phyloP scores from a whole-genome alignment of 2,888 invertebrate species.

The Lasioglossum marginatum region DNA sequence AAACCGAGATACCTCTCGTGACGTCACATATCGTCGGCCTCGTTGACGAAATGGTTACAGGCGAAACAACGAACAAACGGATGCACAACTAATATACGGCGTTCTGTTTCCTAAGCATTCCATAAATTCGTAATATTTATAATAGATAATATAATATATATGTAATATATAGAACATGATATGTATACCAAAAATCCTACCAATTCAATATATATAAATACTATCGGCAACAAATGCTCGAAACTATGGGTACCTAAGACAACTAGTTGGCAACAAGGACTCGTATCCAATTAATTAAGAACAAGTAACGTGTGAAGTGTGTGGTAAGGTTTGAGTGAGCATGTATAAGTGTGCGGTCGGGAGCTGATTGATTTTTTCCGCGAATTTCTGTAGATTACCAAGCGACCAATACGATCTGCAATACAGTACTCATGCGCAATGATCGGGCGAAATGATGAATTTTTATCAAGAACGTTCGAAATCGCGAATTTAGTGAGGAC shows the following conservation, averaged over 20 bases:
- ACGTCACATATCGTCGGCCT: conserved; percentile 21
- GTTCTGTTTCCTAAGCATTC: conserved; percentile 80
- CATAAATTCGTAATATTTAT: conserved; percentile 70
- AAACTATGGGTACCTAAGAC: conserved; percentile 70
- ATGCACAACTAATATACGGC: conserved; percentile 80
- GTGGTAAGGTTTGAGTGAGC: conserved; percentile 21
- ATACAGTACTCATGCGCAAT: conserved; percentile 5
- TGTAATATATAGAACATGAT: conserved; percentile 58
- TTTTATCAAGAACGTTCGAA: background rate
- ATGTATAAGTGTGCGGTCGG: background rate
- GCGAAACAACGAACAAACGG: conserved; percentile 74
- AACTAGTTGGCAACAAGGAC: conserved; percentile 71
- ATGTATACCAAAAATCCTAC: conserved; percentile 67
- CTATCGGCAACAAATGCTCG: conserved; percentile 74
- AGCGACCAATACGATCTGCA: conserved; percentile 8
- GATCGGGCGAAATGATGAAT: conserved; percentile 14
- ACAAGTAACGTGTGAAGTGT: conserved; percentile 54
- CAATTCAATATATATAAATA: conserved; percentile 71
- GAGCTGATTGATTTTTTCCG: background rate
- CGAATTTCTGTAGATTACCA: conserved; percentile 29
- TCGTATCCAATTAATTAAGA: conserved; percentile 68
- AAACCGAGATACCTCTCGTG: conserved; percentile 1
- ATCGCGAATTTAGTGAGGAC: background rate
- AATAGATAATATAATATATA: conserved; percentile 50
- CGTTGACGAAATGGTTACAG: conserved; percentile 64